Evolutionary conservation across 2,888 invertebrate species (phyloP), one percentile per base, ranked within the genome.

Genomic region (Leucophenga maculata): DNA sequence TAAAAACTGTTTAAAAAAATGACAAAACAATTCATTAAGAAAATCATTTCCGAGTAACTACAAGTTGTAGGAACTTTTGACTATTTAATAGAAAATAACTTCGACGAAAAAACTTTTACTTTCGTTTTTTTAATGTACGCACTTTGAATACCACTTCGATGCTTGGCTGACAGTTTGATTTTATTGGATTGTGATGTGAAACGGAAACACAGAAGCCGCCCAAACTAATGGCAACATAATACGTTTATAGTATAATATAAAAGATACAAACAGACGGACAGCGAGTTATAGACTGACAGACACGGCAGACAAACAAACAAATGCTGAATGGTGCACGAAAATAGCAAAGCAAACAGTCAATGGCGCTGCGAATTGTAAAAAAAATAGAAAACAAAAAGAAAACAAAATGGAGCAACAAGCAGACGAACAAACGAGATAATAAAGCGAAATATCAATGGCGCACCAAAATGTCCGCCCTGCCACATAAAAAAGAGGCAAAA

Each of bases 191-290:
- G 22, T 22, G 6, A 11, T 26, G 26, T 6, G 22, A 57, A 57
- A 55, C 20, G 54, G 26, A 65, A 31, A 82, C 65, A 60, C 66
- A 80, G 79, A 78, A 81, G 78, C 79, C 83, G 57, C 20, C 60
- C 14, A 48, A 48, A 82, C 83, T 83, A 81, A 81, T 81, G 81
- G 81, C 83, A 80, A 71, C 78, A 81, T 78, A 81, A 81, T 81
- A 82, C 82, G 80, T 81, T 83, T 81, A 81, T 81, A 83, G 80
- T 81, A 80, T 81, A 80, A 78, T 77, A 77, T 74, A 77, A 78
- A 78, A 72, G 72, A 67, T 70, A 74, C 64, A 74, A 60, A 69
- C 73, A 73, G 32, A 32, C 39, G 8, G 39, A 39, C 39, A 39
- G 8, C 3, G 39, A 39, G 39, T 6, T 9, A 39, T 39, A 6